Evolutionary conservation across 64 coral and sea anemone species (phyloP).

Genomic region (Trachythela sp.): DNA sequence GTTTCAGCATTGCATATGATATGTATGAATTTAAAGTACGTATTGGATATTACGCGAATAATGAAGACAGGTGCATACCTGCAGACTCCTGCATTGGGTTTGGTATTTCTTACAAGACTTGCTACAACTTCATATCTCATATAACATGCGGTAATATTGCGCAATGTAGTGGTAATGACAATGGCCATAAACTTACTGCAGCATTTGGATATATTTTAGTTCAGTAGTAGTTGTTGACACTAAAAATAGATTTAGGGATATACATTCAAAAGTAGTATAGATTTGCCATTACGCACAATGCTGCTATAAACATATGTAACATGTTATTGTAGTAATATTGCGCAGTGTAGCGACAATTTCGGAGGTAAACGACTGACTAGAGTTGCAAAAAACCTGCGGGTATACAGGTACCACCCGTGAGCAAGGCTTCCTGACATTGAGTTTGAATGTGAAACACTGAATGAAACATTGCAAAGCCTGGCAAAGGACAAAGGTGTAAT

Average conservation of each 20-base stretch:
- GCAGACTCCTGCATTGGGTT: slow-evolving; percentile 18
- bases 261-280: too few species aligned
- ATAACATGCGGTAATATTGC: not conserved
- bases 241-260: not conserved
- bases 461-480: too few species aligned
- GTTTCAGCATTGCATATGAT: not conserved
- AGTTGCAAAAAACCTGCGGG: too few species aligned
- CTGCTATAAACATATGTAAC: too few species aligned
- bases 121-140: not conserved
- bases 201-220: slow-evolving; percentile 21
- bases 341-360: too few species aligned
- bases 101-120: not conserved
- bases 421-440: too few species aligned
- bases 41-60: not conserved
- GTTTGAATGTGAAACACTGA: too few species aligned
- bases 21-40: not conserved
- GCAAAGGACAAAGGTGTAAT: too few species aligned
- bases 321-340: too few species aligned
- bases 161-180: not conserved
- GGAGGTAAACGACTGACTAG: too few species aligned
- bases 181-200: not conserved
- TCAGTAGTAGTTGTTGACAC: not conserved
- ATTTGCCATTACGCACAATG: too few species aligned
- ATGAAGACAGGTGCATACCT: not conserved
- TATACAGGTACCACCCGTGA: too few species aligned